Evolutionary conservation across 64 coral and sea anemone species (phyloP).

Genomic region (Stylophora pistillata): DNA sequence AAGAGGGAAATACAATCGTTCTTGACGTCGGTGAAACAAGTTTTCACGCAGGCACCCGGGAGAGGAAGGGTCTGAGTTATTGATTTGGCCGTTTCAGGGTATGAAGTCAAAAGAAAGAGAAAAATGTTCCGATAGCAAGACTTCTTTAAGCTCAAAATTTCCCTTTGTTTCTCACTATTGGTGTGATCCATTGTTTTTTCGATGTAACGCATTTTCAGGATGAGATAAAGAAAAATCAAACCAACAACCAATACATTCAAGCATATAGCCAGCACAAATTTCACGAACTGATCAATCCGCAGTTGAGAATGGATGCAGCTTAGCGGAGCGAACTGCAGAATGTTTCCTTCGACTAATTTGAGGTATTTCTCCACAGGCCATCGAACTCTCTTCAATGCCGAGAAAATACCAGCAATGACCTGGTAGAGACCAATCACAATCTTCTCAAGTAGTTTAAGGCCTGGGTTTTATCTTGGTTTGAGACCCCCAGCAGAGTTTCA

Average conservation of each 20-base stretch:
- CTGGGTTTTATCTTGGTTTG: too few species aligned
- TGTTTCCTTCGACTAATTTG: constrained; percentile 52
- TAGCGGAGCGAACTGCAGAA: constrained; percentile 63
- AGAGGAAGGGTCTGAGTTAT: too few species aligned
- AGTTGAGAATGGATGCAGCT: constrained; percentile 50
- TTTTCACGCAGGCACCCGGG: constrained; percentile 21
- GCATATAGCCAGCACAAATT: constrained; percentile 50
- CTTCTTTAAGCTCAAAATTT: constrained; percentile 26
- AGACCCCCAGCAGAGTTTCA: too few species aligned
- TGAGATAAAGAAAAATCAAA: constrained; percentile 41
- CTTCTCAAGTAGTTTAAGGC: too few species aligned
- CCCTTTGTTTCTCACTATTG: neutral
- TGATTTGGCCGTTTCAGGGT: too few species aligned
- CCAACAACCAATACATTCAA: constrained; percentile 48
- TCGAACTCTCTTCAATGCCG: constrained; percentile 56
- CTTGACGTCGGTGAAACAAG: constrained; percentile 5
- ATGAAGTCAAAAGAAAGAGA: too few species aligned
- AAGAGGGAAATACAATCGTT: constrained; percentile 18
- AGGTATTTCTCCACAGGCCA: constrained; percentile 75
- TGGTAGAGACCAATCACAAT: constrained; percentile 86
- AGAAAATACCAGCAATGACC: constrained; percentile 74
- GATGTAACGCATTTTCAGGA: constrained; percentile 30
- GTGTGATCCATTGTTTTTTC: neutral
- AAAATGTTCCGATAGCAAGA: too few species aligned
- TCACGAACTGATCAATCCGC: constrained; percentile 35